Evolutionary conservation across 2,113 vertebrate genomes (phyloP).

Genomic region (Lagenorhynchus albirostris): DNA sequence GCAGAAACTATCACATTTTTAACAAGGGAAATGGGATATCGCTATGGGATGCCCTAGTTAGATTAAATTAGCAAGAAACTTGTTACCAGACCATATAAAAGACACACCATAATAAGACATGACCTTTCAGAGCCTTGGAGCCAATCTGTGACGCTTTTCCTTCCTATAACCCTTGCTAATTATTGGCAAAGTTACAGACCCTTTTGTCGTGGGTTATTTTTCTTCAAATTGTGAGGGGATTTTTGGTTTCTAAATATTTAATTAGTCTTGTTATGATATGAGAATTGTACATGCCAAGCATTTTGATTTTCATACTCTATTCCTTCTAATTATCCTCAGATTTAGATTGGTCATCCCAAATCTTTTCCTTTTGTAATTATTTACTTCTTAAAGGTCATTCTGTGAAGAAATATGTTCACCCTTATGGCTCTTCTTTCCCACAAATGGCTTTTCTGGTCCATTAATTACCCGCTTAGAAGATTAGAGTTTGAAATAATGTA

Average conservation of each 20-base stretch:
- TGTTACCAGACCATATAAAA: slow-evolving; percentile 84
- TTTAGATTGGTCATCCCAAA: slow-evolving; percentile 85
- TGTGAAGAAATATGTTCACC: slow-evolving; percentile 84
- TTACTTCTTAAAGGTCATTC: slow-evolving; percentile 88
- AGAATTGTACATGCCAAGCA: slow-evolving; percentile 81
- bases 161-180: slow-evolving; percentile 83
- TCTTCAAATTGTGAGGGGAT: slow-evolving; percentile 81
- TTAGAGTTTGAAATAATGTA: slow-evolving; percentile 82
- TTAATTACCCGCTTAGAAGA: slow-evolving; percentile 88
- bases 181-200: slow-evolving; percentile 85
- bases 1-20: slow-evolving; percentile 80
- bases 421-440: slow-evolving; percentile 82
- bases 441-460: slow-evolving; percentile 84
- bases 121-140: slow-evolving; percentile 84
- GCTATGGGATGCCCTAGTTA: slow-evolving; percentile 84
- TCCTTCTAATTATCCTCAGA: slow-evolving; percentile 85
- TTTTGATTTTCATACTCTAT: slow-evolving; percentile 77
- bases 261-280: slow-evolving; percentile 85
- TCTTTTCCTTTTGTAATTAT: slow-evolving; percentile 85
- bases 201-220: slow-evolving; percentile 85
- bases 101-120: slow-evolving; percentile 80
- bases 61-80: slow-evolving; percentile 86
- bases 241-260: slow-evolving; percentile 88
- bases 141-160: slow-evolving; percentile 74
- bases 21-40: slow-evolving; percentile 84